These are phyloP conservation scores for Hyposmocoma kahamanoa DNA, from an alignment of 1,140 invertebrate species.

Conservation along the genomic window DNA sequence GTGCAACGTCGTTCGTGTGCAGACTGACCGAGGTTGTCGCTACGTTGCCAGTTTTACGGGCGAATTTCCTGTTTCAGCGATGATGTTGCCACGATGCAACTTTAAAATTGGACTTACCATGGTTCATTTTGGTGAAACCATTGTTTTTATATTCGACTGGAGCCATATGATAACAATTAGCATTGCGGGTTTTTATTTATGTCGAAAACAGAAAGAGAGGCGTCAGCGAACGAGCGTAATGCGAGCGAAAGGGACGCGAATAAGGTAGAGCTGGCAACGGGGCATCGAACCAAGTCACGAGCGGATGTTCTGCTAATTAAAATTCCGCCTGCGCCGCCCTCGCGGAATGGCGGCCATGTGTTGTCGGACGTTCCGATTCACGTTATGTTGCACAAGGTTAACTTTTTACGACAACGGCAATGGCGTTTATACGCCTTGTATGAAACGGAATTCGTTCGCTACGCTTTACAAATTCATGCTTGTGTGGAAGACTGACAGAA, in stretches of 20 bases:
- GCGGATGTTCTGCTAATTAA: conserved; percentile 74
- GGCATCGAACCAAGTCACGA: conserved; percentile 61
- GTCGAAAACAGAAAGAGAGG: conserved; percentile 27
- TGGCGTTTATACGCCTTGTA: conserved; percentile 40
- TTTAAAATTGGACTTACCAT: conserved; percentile 38
- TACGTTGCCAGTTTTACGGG: conserved; percentile 57
- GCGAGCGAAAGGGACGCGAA: conserved; percentile 43
- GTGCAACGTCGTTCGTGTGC: conserved; percentile 62
- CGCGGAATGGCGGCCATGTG: conserved; percentile 72
- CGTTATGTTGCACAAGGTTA: conserved; percentile 71
- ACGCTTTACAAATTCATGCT: conserved; percentile 39
- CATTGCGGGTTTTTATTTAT: conserved; percentile 15
- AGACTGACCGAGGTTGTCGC: conserved; percentile 52
- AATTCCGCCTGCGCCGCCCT: conserved; percentile 72
- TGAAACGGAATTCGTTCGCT: conserved; percentile 39
- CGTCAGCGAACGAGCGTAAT: conserved; percentile 18
- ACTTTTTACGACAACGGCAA: conserved; percentile 48
- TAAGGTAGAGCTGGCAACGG: conserved; percentile 51
- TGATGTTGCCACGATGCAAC: conserved; percentile 37
- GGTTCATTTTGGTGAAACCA: conserved; percentile 30
- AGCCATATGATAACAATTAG: conserved; percentile 30
- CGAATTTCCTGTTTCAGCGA: conserved; percentile 56
- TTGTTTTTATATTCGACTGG: conserved; percentile 27
- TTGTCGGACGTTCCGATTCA: conserved; percentile 67
- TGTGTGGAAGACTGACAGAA: conserved; percentile 56